Evolutionary conservation across 2,797 vertebrate species (phyloP).

Genomic region (Muraenolepis orangiensis): DNA sequence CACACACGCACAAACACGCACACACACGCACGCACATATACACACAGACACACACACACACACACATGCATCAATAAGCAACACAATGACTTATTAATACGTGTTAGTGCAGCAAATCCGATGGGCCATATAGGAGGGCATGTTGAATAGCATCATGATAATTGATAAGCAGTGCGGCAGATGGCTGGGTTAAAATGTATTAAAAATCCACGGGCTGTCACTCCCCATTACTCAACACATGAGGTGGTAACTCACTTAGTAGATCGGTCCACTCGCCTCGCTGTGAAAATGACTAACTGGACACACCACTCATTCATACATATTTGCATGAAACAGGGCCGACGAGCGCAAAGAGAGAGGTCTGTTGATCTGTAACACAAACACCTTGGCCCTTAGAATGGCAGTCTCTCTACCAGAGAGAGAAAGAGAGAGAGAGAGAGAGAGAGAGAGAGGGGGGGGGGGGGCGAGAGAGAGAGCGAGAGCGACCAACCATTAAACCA

Average conservation of each 20-base stretch:
- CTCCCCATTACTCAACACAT: constrained; percentile 12
- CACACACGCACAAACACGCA: constrained; percentile 14
- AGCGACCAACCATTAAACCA: neutral
- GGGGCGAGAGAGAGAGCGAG: neutral
- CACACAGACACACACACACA: constrained; percentile 6
- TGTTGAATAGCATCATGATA: constrained; percentile 13
- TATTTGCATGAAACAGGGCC: neutral
- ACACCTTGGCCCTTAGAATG: neutral
- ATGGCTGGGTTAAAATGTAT: constrained; percentile 15
- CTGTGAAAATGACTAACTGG: neutral
- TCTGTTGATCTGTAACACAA: neutral
- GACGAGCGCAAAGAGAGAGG: no score
- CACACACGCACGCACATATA: neutral
- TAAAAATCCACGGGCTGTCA: constrained; percentile 10
- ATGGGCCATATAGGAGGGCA: neutral
- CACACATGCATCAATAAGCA: constrained; percentile 13
- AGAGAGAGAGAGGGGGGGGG: neutral
- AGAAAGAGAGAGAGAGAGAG: neutral
- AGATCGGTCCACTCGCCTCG: neutral
- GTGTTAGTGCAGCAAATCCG: neutral
- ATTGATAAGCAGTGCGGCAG: constrained; percentile 20
- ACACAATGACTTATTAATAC: neutral
- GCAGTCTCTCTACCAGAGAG: neutral
- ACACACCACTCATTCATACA: neutral
- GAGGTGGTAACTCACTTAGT: neutral